Conservation (phyloP, 2,888 invertebrate genomes). For the Nomada flava region DNA sequence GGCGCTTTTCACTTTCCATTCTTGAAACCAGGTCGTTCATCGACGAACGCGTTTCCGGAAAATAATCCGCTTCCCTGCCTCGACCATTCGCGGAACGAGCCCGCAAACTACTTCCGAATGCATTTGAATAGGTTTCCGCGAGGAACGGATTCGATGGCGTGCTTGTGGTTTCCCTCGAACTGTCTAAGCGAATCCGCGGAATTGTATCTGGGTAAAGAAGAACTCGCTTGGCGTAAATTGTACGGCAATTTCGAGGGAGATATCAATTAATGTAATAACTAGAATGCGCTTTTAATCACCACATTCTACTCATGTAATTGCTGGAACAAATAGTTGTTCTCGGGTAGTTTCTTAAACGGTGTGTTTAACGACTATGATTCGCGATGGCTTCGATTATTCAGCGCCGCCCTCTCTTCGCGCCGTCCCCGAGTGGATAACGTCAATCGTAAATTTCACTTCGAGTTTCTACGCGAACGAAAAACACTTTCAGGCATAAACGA, state of each 20-base stretch:
- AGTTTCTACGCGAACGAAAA: slow-evolving; percentile 10
- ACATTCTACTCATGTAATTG: slow-evolving; percentile 54
- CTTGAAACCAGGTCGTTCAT: slow-evolving; percentile 45
- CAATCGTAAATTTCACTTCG: slow-evolving; percentile 21
- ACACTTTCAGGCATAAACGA: background rate
- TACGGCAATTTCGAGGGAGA: background rate
- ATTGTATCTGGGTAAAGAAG: background rate
- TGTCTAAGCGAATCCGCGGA: background rate
- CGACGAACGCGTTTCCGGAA: slow-evolving; percentile 51
- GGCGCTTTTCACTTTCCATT: slow-evolving; percentile 65
- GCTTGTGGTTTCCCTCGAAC: background rate
- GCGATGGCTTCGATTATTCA: slow-evolving; percentile 5
- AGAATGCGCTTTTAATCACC: slow-evolving; percentile 16
- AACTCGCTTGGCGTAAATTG: background rate
- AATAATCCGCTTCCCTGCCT: slow-evolving; percentile 52
- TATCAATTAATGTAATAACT: slow-evolving; percentile 3
- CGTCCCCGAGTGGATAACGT: background rate
- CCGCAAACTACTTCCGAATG: slow-evolving; percentile 41
- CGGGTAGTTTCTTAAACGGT: slow-evolving; percentile 27
- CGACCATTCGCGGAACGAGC: slow-evolving; percentile 13
- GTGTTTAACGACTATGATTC: slow-evolving; percentile 40
- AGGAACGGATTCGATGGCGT: background rate
- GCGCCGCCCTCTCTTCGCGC: slow-evolving; percentile 3
- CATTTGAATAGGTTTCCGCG: background rate
- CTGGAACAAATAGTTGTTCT: slow-evolving; percentile 33